Base-by-base conservation (phyloP, 92 coral and sea anemone genomes). In the Actinostola sp. region DNA sequence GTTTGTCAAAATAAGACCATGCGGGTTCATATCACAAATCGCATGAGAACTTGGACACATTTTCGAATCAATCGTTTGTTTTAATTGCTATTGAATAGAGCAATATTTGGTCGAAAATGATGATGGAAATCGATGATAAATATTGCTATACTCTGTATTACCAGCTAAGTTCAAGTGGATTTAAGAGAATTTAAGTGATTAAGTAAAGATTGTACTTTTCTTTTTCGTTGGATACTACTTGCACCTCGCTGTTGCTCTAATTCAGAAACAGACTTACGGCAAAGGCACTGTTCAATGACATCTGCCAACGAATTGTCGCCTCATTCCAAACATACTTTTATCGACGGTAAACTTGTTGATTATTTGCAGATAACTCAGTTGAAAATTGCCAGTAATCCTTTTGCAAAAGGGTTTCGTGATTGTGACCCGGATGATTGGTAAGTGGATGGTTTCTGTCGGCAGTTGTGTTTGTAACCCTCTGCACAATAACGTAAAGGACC, bases 341-440 rank as follows among this genome's bases (percentile, higher is more conserved):
- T 61, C 23, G 38, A 61, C 66, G 21, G 66, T 61, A 68, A 68
- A 52, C n/a, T n/a, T n/a, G n/a, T n/a, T n/a, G n/a, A n/a, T n/a
- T 30, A 2, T 57, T 51, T 33, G 46, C 83, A 95, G 99, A 95
- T 95, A 67, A 95, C 99, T 0, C 99, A 95, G 67, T 89, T 95
- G 26, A 95, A 95, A 75, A 95, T 95, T 12, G 99, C 99, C 60
- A 95, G 99, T 73, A 95, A 95, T 67, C 99, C 99, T 28, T 95
- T 95, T 63, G 99, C 99, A 15, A 95, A 95, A 56, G 99, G 99
- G 23, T 95, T 95, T 67, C 92, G 99, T 30, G 99, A 95, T 56
- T 95, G 97, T 57, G 99, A 95, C 43, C 99, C 99, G 3, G 99
- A 95, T 63, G 99, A 95, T 59, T 95, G 99, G 99, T 95, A 65